A percentile compares a stretch with the other conserved stretches of the same genome.
phyloP scores from a whole-genome alignment of 2,113 vertebrate genomes.

The Dendrocopos noguchii region DNA sequence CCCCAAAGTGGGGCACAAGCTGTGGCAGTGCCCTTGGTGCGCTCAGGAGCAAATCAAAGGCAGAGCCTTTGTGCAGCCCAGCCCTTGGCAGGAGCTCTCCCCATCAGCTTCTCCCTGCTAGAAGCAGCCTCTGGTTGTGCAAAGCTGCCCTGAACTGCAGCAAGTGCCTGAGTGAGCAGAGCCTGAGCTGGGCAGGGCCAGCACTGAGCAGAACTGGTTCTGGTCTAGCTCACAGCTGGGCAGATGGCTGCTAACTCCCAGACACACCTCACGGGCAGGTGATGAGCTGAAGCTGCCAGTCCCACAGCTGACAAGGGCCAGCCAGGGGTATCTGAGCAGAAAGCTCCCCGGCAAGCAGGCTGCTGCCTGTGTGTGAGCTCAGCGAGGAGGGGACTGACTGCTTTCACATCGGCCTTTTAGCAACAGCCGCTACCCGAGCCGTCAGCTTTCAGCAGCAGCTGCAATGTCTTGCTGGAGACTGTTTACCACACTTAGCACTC shows the following conservation, averaged over 20 bases:
- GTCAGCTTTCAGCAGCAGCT: background rate
- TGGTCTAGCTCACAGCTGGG: background rate
- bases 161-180: no score
- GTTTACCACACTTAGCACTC: conserved; percentile 49
- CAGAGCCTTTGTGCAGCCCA: no score
- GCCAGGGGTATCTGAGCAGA: background rate
- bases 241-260: accelerated
- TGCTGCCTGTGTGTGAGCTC: background rate
- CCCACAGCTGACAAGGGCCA: background rate
- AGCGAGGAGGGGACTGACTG: background rate
- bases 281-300: background rate
- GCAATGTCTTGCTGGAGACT: conserved; percentile 20
- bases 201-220: no score
- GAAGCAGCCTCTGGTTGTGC: no score
- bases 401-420: background rate
- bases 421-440: background rate
- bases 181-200: no score
- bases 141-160: no score
- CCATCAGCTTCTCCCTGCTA: no score
- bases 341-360: background rate
- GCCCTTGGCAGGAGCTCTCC: no score
- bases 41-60: no score
- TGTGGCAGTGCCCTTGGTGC: no score
- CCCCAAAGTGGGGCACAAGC: no score
- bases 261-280: background rate